phyloP scores from a whole-genome alignment of 2,888 invertebrate species.

The Dasypogon diadema region DNA sequence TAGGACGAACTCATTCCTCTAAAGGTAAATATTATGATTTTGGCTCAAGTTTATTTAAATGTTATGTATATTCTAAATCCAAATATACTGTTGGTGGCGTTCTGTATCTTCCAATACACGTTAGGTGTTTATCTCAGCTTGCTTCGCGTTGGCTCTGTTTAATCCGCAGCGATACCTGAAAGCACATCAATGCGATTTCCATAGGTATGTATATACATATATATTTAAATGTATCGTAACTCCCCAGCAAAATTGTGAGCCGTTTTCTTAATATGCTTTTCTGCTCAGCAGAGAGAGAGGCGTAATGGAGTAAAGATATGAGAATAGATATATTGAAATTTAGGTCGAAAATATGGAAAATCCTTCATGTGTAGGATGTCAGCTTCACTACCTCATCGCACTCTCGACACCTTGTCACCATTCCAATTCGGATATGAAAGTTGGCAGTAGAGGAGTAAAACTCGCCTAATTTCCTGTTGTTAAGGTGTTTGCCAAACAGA shows the following conservation, averaged over 20 bases:
- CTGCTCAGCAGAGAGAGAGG: neutral
- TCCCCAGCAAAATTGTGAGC: slow-evolving; percentile 31
- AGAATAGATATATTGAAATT: slow-evolving; percentile 27
- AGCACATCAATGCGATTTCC: slow-evolving; percentile 51
- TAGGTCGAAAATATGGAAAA: slow-evolving; percentile 52
- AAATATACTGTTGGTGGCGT: slow-evolving; percentile 49
- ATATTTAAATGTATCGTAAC: slow-evolving; percentile 8
- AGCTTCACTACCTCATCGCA: slow-evolving; percentile 23
- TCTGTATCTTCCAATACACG: slow-evolving; percentile 48
- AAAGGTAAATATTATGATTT: slow-evolving; percentile 52
- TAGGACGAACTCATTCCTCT: neutral
- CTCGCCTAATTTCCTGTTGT: slow-evolving; percentile 56
- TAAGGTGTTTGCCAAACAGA: slow-evolving; percentile 49
- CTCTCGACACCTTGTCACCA: neutral
- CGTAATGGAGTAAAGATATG: slow-evolving; percentile 31
- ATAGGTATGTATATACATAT: slow-evolving; percentile 8
- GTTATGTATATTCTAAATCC: slow-evolving; percentile 52
- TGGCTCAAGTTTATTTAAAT: slow-evolving; percentile 53
- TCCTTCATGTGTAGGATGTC: slow-evolving; percentile 52
- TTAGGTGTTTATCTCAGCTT: slow-evolving; percentile 27
- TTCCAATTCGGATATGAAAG: slow-evolving; percentile 30
- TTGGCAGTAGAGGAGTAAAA: slow-evolving; percentile 51
- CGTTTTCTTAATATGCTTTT: slow-evolving; percentile 48
- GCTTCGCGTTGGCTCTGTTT: slow-evolving; percentile 5
- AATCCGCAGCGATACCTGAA: slow-evolving; percentile 46